phyloP scores from a whole-genome alignment of 2,113 vertebrate species.

The chimpanzee (Pan troglodytes) region NHGRI_mPanTro3-v2.1_pri NC_072404.2:152419501-152420000 shows the following conservation, averaged over 20 bases:
- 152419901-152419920: background rate
- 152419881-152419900: background rate
- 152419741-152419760: background rate
- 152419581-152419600: background rate
- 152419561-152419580: background rate
- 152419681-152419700: background rate
- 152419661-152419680: background rate
- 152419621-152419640: background rate
- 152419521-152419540: background rate
- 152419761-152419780: background rate
- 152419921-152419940: background rate
- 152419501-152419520: background rate
- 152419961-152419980: background rate
- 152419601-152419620: background rate
- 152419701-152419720: background rate
- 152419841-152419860: background rate
- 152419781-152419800: background rate
- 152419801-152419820: background rate
- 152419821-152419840: background rate
- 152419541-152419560: background rate
- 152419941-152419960: background rate
- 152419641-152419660: background rate
- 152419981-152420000: background rate
- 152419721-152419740: background rate
- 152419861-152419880: background rate